A percentile compares a stretch with the other conserved stretches of the same genome.
phyloP scores from a whole-genome alignment of 2,888 invertebrate species.

The Seira ritae region DNA sequence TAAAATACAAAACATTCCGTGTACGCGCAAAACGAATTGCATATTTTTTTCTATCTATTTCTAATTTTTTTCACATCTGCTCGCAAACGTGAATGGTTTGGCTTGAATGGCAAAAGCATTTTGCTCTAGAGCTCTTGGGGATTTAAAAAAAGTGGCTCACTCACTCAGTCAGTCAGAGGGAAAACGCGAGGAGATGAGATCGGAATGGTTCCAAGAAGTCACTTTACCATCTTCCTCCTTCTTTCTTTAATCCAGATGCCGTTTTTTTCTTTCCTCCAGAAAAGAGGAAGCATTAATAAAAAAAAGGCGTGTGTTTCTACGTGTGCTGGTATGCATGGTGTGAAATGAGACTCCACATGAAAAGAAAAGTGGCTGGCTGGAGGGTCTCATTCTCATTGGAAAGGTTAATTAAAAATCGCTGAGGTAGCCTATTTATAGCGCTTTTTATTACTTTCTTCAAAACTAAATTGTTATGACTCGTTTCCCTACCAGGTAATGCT shows the following conservation, averaged over 20 bases:
- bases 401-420: background rate
- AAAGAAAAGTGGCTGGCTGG: too few species aligned
- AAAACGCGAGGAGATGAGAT: background rate
- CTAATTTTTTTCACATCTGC: background rate
- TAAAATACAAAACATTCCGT: too few species aligned
- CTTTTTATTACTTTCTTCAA: background rate
- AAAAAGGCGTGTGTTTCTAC: too few species aligned
- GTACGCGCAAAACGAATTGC: background rate
- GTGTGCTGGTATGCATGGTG: too few species aligned
- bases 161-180: background rate
- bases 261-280: background rate
- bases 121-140: too few species aligned
- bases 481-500: too few species aligned
- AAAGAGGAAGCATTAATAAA: background rate
- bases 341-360: too few species aligned
- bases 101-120: background rate
- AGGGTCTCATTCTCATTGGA: too few species aligned
- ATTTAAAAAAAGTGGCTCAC: background rate
- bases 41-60: background rate
- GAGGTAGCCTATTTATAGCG: background rate
- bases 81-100: background rate
- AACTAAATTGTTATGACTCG: background rate
- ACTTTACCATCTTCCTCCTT: constrained; percentile 33
- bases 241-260: constrained; percentile 4
- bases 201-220: background rate